Conservation (phyloP, 2,888 invertebrate genomes). For the Drosophila imparisetae region DNA sequence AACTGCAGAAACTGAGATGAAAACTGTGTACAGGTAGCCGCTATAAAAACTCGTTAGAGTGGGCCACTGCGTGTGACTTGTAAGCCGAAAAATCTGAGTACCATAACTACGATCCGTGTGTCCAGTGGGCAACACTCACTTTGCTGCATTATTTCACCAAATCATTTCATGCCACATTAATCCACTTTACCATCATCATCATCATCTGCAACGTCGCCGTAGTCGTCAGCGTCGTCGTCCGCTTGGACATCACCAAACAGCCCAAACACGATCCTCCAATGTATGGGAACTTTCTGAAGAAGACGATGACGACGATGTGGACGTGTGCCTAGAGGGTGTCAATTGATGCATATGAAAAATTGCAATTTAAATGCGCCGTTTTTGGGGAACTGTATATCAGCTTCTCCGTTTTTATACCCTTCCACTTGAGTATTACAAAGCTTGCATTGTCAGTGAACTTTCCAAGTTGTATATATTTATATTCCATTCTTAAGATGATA, state of each 20-base stretch:
- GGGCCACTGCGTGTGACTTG: slow-evolving; percentile 71
- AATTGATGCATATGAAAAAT: slow-evolving; percentile 80
- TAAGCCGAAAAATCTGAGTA: slow-evolving; percentile 16
- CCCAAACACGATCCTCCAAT: slow-evolving; percentile 55
- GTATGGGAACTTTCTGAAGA: slow-evolving; percentile 71
- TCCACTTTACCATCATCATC: slow-evolving; percentile 63
- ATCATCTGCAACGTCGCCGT: slow-evolving; percentile 32
- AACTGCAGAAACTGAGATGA: slow-evolving; percentile 23
- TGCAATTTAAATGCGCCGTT: slow-evolving; percentile 69
- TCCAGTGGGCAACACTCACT: slow-evolving; percentile 48
- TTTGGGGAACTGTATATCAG: slow-evolving; percentile 46
- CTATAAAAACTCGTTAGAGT: slow-evolving; percentile 74
- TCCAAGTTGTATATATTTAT: not conserved
- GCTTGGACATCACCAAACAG: slow-evolving; percentile 55
- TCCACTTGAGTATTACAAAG: not conserved
- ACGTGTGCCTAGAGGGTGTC: slow-evolving; percentile 82
- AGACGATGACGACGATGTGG: slow-evolving; percentile 48
- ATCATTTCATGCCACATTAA: slow-evolving; percentile 67
- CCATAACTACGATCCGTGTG: slow-evolving; percentile 29
- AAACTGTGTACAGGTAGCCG: slow-evolving; percentile 69
- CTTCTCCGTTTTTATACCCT: slow-evolving; percentile 30
- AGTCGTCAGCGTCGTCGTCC: slow-evolving; percentile 41
- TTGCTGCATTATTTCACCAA: slow-evolving; percentile 62
- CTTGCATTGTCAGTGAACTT: not conserved
- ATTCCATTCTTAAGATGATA: not conserved